Evolutionary conservation across 2,888 invertebrate genomes (phyloP), one percentile per base, ranked within the genome.

Genomic region (Brachyptera risi): DNA sequence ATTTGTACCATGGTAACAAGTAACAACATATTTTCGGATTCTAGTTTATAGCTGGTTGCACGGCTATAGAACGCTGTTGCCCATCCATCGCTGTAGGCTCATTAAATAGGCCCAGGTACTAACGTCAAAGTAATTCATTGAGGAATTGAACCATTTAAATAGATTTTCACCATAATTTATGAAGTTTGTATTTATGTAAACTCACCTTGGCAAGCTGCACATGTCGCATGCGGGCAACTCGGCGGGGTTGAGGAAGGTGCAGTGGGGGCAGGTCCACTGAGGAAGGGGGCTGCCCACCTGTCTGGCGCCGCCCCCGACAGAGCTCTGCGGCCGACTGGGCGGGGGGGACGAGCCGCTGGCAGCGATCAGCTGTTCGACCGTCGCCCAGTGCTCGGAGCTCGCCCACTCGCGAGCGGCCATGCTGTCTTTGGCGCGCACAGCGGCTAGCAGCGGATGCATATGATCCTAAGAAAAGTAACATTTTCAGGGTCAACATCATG

Each of bases 241-340:
- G 65, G 86, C 79, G 65, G 84, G 83, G 80, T 97, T 97, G 73
- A 94, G 85, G 79, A 87, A 97, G 65, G 97, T 97, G 83, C 97
- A 97, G 72, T 93, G 88, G 68, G 85, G 83, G 75, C 97, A 97
- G 27, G 92, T 92, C 96, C 97, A 97, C 69, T 83, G 78, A 3
- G 78, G 35, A 15, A 40, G 31, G 26, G 56, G 13, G 23, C 51
- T 24, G 27, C 42, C 64, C 62, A 47, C 60, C 62, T 54, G 58
- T 59, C 31, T 69, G 69, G 49, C 68, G 61, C 21, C 35, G 15
- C 56, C 35, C 38, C 26, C 42, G 35, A 23, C 21, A 13, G 40
- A 31, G 51, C 57, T 60, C 19, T 64, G 63, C n/a, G 60, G 59
- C 3, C 63, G 63, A 17, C 69, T 64, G 11, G 71, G 66, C 44